Percentiles rank a stretch among this genome's conserved stretches.
Conservation (phyloP, 30 jellyfish, hydroid and myxozoan species). For the Nemopilema nomurai region DNA sequence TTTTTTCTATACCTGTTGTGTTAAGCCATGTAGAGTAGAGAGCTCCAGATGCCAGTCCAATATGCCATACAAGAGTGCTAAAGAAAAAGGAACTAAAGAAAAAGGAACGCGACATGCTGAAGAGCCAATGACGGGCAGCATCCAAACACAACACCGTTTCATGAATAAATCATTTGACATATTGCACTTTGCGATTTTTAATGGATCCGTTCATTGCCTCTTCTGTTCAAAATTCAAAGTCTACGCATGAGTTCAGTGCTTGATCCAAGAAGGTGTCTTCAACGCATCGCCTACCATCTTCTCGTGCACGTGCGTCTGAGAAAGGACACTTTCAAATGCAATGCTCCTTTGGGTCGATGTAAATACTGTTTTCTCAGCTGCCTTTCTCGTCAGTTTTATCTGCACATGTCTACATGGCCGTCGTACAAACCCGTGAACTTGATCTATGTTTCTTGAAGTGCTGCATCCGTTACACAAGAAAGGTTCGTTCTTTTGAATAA, state of each 20-base stretch:
- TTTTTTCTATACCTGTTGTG: neutral
- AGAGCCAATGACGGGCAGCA: neutral
- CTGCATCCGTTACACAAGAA: neutral
- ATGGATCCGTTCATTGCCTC: neutral
- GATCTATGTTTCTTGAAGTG: neutral
- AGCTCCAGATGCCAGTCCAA: neutral
- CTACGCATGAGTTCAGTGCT: neutral
- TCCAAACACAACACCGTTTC: neutral
- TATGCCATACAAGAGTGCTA: neutral
- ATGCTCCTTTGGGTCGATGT: neutral
- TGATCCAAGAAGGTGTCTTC: neutral
- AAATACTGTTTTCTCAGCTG: neutral
- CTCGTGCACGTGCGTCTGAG: neutral
- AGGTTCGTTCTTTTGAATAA: neutral
- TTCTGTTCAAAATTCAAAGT: neutral
- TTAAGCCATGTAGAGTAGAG: neutral
- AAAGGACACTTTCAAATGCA: neutral
- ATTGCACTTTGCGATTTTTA: neutral
- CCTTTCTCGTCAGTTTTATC: neutral
- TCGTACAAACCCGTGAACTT: neutral
- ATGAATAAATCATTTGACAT: neutral
- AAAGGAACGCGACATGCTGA: neutral
- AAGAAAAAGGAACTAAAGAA: neutral
- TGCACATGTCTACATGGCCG: neutral
- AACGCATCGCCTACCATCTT: neutral